Base-by-base conservation (phyloP, 2,113 vertebrate genomes). In the Larimichthys polyactis region DNA sequence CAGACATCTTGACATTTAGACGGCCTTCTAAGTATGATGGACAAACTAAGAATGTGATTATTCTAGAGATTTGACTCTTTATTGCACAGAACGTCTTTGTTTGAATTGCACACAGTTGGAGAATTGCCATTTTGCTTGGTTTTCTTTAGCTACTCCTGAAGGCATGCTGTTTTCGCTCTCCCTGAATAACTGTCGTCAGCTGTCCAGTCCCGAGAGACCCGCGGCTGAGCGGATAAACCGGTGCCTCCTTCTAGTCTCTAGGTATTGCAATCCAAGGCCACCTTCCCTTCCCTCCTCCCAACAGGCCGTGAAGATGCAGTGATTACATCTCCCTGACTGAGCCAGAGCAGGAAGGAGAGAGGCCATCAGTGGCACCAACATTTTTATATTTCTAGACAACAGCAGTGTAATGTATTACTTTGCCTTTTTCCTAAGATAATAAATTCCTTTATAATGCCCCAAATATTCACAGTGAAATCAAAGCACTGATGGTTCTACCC, bases 271-370 rank as follows among this genome's bases (percentile, higher is more conserved):
- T 86, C 75, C 83, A 85, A 84, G 86, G 91, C 90, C 87, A 87
- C 75, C 58, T 77, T 77, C 58, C 70, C 64, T 32, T 51, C 59
- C 29, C 52, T 75, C 73, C 62, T 79, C 73, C 79, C 74, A 63
- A 70, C 46, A 79, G 74, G 36, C 69, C 69, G 29, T 63, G 69
- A 65, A 89, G 86, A 83, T 68, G 58, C 75, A 76, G 90, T 89
- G 90, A 95, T 93, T 94, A 93, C 82, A 91, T 90, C 89, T 90
- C 78, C 55, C 84, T 85, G 81, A 60, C 82, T 27, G 29, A 88
- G 71, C 60, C 44, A 24, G 36, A 68, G 66, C 68, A 36, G 68
- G 49, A n/a, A 75, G 51, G 46, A 83, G 67, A 65, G 66, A 78
- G 59, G 69, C 71, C 75, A 77, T 74, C 58, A 67, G 27, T 51